A percentile compares a stretch with the other conserved stretches of the same genome.
These are phyloP conservation scores for Cyphomyrus discorhynchus DNA, from an alignment of 2,113 vertebrate genomes.

Conservation along the genomic window DNA sequence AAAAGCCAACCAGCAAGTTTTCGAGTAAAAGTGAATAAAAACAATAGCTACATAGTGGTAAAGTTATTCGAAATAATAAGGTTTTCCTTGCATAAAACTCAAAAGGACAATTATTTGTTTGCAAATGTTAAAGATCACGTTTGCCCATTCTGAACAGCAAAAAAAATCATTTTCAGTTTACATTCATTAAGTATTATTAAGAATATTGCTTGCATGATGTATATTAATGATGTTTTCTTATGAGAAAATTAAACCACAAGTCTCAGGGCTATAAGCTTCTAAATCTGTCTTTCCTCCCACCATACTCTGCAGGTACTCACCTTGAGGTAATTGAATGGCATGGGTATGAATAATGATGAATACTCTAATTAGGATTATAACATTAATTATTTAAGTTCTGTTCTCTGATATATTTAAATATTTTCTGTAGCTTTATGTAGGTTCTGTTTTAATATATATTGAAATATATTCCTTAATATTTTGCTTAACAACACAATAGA, in stretches of 20 bases:
- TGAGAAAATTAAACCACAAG: background rate
- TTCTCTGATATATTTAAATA: background rate
- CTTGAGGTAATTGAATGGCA: conserved; percentile 3
- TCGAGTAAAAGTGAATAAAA: background rate
- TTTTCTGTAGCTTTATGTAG: background rate
- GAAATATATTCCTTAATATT: background rate
- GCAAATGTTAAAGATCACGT: background rate
- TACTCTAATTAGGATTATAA: background rate
- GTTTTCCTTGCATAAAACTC: background rate
- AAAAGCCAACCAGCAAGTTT: background rate
- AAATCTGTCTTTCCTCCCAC: background rate
- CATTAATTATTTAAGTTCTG: background rate
- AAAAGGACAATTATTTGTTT: background rate
- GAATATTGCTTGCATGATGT: background rate
- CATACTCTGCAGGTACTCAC: background rate
- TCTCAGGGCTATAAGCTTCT: background rate
- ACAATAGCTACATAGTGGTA: background rate
- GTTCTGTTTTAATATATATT: background rate
- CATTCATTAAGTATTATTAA: background rate
- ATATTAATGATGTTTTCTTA: background rate
- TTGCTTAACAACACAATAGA: background rate
- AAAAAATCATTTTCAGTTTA: background rate
- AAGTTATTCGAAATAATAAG: background rate
- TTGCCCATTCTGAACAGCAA: background rate
- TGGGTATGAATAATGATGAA: background rate